Conservation (phyloP, 1,140 invertebrate genomes). For the Drosophila pandora region DNA sequence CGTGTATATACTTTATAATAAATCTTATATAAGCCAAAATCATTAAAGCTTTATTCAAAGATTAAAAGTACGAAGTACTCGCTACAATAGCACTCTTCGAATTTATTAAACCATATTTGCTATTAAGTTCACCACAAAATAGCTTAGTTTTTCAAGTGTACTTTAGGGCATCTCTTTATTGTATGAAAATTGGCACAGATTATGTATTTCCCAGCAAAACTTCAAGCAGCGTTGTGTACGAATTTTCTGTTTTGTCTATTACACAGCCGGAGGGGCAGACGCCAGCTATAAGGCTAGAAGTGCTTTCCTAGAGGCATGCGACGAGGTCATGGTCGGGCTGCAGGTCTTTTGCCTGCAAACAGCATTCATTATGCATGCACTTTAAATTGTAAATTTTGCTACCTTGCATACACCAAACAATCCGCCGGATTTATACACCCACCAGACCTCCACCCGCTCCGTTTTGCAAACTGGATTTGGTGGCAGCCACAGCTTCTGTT, state of each 20-base stretch:
- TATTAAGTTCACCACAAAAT: background rate
- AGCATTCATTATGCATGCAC: constrained; percentile 76
- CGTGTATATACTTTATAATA: too few relatives aligned
- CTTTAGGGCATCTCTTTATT: constrained; percentile 3
- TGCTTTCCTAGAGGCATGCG: constrained; percentile 16
- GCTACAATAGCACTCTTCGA: too few relatives aligned
- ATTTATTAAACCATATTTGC: too few relatives aligned
- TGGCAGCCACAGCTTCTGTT: constrained; percentile 31
- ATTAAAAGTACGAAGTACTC: too few relatives aligned
- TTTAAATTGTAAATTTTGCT: constrained; percentile 78
- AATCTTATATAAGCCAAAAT: too few relatives aligned
- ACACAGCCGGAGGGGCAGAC: constrained; percentile 7
- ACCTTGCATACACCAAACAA: constrained; percentile 16
- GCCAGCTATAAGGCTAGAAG: background rate
- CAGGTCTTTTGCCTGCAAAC: constrained; percentile 63
- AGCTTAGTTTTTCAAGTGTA: background rate
- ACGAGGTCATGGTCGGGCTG: constrained; percentile 29
- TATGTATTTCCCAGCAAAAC: constrained; percentile 59
- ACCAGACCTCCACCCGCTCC: background rate
- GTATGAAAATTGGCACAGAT: constrained; percentile 55
- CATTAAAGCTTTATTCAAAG: background rate
- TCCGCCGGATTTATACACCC: constrained; percentile 1
- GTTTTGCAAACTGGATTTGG: constrained; percentile 51
- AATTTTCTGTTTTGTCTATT: constrained; percentile 14
- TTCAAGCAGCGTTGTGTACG: constrained; percentile 16